Base-by-base conservation (phyloP, 2,797 vertebrate genomes). In the Numenius phaeopus region DNA sequence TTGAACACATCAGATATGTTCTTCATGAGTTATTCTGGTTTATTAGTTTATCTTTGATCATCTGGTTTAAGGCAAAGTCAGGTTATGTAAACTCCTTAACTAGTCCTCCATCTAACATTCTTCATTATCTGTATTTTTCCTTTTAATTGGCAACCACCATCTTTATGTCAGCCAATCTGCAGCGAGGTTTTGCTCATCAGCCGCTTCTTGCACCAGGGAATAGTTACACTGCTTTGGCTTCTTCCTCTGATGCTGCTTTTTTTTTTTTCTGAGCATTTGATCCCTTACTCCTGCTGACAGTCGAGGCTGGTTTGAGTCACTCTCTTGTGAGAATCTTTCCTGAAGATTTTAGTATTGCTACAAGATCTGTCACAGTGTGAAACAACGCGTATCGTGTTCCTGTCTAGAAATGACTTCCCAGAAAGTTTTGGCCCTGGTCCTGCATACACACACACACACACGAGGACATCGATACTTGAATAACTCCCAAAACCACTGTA, bases 281-380 rank as follows among this genome's bases (percentile, higher is more conserved):
- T 86, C 49, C 69, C 34, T 78, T 76, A 86, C 27, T 59, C 39
- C 57, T 50, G 46, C 76, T 93, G 94, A 78, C 91, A 95, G 87
- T n/a, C 0, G 1, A 76, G 84, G 73, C 72, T 0, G 11, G 46
- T 87, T 91, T 88, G 67, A 94, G 82, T 89, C 87, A 81, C 46
- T 18, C 21, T 71, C 79, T 26, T 87, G 49, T 77, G 62, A 83
- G 79, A 87, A 21, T 50, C 62, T 44, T 91, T 85, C 49, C 58
- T 86, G 76, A 81, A 91, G 61, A 42, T 81, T 39, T 85, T 52
- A 47, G 39, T 65, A 27, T 85, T 91, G 30, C 82, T 81, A 22
- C 42, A 32, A 80, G 69, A 71, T 54, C 40, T 92, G 87, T 81
- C 82, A 67, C 72, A 49, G 65, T 46, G 72, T 81, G 83, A 95